Conservation (phyloP, 2,113 vertebrate species). For the Cynopterus brachyotis region DNA sequence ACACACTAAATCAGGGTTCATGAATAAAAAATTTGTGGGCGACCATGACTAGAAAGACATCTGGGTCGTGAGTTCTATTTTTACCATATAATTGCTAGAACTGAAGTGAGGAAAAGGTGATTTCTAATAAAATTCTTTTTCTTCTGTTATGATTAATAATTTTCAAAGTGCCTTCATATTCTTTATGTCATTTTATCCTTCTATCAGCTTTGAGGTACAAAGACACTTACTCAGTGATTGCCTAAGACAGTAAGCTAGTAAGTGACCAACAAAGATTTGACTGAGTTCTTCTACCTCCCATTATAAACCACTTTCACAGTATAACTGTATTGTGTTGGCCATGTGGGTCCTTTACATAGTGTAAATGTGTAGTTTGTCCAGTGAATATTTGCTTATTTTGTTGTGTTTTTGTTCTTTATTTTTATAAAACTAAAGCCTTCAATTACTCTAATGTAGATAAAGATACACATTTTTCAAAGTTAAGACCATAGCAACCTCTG, state of each 20-base stretch:
- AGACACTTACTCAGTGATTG: background rate
- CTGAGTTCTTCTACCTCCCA: background rate
- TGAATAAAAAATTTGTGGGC: background rate
- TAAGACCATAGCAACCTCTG: background rate
- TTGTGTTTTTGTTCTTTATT: background rate
- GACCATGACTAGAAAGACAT: background rate
- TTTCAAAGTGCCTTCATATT: background rate
- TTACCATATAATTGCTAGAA: background rate
- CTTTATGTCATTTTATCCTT: background rate
- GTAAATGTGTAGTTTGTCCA: background rate
- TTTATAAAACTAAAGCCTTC: background rate
- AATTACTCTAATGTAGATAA: background rate
- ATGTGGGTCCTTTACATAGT: background rate
- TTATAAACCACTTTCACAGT: background rate
- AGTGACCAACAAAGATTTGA: background rate
- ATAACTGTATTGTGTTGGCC: background rate
- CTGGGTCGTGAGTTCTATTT: background rate
- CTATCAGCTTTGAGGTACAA: background rate
- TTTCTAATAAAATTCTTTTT: slow-evolving; percentile 16
- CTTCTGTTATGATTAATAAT: background rate
- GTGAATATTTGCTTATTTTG: background rate
- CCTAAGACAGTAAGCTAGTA: background rate
- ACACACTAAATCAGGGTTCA: background rate
- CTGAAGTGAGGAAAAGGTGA: background rate
- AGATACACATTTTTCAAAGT: background rate